Evolutionary conservation across 2,888 invertebrate genomes (phyloP).

Genomic region (Ennomos fuscantarius): DNA sequence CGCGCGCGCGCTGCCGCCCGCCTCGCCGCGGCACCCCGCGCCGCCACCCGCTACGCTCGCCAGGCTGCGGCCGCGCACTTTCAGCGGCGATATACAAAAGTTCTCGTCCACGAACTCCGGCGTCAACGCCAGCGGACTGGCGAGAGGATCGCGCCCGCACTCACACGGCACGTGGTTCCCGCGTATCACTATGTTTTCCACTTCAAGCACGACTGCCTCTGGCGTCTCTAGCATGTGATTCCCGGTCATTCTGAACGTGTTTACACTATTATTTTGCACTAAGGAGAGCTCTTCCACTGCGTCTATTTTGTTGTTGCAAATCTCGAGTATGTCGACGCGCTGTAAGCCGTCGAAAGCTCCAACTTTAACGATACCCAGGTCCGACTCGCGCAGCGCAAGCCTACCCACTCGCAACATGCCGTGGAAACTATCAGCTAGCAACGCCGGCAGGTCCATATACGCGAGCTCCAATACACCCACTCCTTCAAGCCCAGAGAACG

Average conservation of each 20-base stretch:
- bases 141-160: conserved; percentile 92
- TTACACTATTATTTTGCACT: conserved; percentile 89
- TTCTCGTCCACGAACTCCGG: conserved; percentile 90
- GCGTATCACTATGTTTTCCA: conserved; percentile 89
- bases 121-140: conserved; percentile 89
- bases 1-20: conserved; percentile 68
- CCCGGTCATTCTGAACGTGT: conserved; percentile 90
- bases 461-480: conserved; percentile 93
- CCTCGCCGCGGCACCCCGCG: conserved; percentile 72
- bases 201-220: conserved; percentile 88
- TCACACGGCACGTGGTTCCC: conserved; percentile 95
- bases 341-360: conserved; percentile 92
- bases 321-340: conserved; percentile 89
- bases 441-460: conserved; percentile 92
- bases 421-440: conserved; percentile 90
- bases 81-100: conserved; percentile 94
- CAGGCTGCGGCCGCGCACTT: conserved; percentile 92
- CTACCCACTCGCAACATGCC: conserved; percentile 91
- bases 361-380: conserved; percentile 89
- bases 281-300: conserved; percentile 91
- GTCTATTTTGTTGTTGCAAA: conserved; percentile 94
- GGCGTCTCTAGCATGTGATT: conserved; percentile 94
- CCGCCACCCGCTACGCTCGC: conserved; percentile 74
- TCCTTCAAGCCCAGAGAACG: conserved; percentile 92
- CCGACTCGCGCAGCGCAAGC: conserved; percentile 92